Evolutionary conservation across 2,888 invertebrate species (phyloP).

Genomic region (Cabera pusaria): DNA sequence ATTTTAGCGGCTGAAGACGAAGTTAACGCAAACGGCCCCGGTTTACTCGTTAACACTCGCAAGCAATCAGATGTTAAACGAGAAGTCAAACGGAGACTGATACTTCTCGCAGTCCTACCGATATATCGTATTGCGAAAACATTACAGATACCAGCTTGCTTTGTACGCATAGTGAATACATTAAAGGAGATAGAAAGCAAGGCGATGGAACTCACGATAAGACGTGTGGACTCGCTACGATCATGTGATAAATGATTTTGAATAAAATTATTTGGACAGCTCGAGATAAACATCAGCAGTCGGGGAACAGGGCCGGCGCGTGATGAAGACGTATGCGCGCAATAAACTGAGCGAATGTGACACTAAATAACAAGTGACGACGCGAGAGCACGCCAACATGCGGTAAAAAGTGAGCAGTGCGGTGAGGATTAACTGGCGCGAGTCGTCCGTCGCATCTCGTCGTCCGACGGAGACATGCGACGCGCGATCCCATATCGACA

Average conservation of each 20-base stretch:
- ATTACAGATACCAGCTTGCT: slow-evolving; percentile 5
- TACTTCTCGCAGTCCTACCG: slow-evolving; percentile 21
- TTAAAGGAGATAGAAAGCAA: slow-evolving; percentile 14
- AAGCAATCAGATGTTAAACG: slow-evolving; percentile 33
- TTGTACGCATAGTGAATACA: slow-evolving; percentile 3
- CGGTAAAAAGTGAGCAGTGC: slow-evolving; percentile 53
- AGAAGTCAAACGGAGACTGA: slow-evolving; percentile 22
- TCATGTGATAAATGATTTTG: slow-evolving; percentile 38
- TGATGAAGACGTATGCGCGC: slow-evolving; percentile 50
- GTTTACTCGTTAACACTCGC: slow-evolving; percentile 28
- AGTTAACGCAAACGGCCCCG: slow-evolving; percentile 8
- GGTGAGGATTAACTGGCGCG: slow-evolving; percentile 54
- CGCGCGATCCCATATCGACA: slow-evolving; percentile 63
- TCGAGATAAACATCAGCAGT: slow-evolving; percentile 34
- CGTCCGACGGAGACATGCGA: slow-evolving; percentile 39
- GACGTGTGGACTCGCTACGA: slow-evolving; percentile 18
- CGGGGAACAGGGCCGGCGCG: slow-evolving; percentile 25
- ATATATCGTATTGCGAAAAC: slow-evolving; percentile 30
- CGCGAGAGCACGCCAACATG: slow-evolving; percentile 37
- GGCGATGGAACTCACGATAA: slow-evolving; percentile 22
- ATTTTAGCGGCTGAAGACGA: slow-evolving; percentile 15
- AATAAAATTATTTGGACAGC: slow-evolving; percentile 44
- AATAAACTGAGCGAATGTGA: slow-evolving; percentile 47
- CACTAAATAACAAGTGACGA: slow-evolving; percentile 53
- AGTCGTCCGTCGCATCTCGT: slow-evolving; percentile 35